These are phyloP conservation scores for Heteractis magnifica DNA, from an alignment of 92 coral and sea anemone genomes.

Conservation along the genomic window DNA sequence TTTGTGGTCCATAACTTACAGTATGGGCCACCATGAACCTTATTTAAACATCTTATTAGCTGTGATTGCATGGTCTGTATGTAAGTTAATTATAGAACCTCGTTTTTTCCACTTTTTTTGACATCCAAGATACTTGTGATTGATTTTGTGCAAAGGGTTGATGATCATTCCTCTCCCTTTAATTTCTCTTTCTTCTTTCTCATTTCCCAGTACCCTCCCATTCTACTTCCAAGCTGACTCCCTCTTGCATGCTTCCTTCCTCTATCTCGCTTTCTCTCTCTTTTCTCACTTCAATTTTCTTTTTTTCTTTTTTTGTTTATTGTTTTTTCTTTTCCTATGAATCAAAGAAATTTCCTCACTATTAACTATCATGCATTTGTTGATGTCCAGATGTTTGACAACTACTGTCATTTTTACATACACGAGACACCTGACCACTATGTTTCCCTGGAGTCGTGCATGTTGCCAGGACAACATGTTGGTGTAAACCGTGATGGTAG, in stretches of 20 bases:
- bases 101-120: too few relatives aligned
- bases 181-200: too few relatives aligned
- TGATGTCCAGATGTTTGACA: slow-evolving; percentile 37
- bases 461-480: slow-evolving; percentile 59
- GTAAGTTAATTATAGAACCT: too few relatives aligned
- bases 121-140: too few relatives aligned
- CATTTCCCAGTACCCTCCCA: not conserved
- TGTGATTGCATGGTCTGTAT: too few relatives aligned
- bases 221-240: not conserved
- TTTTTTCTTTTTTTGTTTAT: not conserved
- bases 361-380: not conserved
- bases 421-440: slow-evolving; percentile 62
- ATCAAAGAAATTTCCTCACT: not conserved
- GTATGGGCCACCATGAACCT: not conserved
- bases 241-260: not conserved
- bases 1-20: too few relatives aligned
- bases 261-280: not conserved
- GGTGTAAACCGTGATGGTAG: slow-evolving; percentile 45
- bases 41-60: not conserved
- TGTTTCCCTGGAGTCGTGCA: slow-evolving; percentile 50
- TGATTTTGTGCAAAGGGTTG: too few relatives aligned
- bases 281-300: not conserved
- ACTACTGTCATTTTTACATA: slow-evolving; percentile 50
- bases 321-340: not conserved
- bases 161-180: too few relatives aligned